Conservation (phyloP, 2,888 invertebrate genomes). For the Eilema caniola region DNA sequence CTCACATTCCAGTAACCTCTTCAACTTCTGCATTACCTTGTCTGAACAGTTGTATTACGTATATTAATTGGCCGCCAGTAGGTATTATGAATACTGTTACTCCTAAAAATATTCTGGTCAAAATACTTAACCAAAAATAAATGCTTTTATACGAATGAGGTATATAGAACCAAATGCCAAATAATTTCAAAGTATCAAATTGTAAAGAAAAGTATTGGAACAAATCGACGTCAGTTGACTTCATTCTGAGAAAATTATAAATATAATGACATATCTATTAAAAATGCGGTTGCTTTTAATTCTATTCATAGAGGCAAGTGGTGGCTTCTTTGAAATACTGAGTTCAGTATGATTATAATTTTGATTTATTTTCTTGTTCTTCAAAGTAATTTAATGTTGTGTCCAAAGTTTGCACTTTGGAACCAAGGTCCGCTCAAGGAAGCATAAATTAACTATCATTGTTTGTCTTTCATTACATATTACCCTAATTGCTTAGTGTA, state of each 20-base stretch:
- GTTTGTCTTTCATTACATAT: slow-evolving; percentile 1
- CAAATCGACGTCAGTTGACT: slow-evolving; percentile 52
- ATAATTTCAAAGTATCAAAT: slow-evolving; percentile 56
- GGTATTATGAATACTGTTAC: slow-evolving; percentile 59
- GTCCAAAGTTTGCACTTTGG: too few relatives aligned
- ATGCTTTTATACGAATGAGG: slow-evolving; percentile 53
- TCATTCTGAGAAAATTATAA: slow-evolving; percentile 49
- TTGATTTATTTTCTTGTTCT: not conserved
- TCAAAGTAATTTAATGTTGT: not conserved
- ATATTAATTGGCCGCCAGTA: slow-evolving; percentile 58
- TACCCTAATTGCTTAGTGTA: slow-evolving; percentile 1
- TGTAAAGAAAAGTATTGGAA: slow-evolving; percentile 60
- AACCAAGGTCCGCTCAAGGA: not conserved
- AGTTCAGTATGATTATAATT: slow-evolving; percentile 29
- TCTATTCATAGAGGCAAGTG: slow-evolving; percentile 22
- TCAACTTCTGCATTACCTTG: slow-evolving; percentile 61
- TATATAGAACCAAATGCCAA: slow-evolving; percentile 65
- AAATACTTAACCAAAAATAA: slow-evolving; percentile 56
- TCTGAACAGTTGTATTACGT: slow-evolving; percentile 56
- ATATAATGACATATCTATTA: slow-evolving; percentile 38
- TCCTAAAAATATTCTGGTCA: slow-evolving; percentile 51
- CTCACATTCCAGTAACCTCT: slow-evolving; percentile 66
- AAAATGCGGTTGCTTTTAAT: slow-evolving; percentile 23
- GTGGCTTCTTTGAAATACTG: slow-evolving; percentile 2
- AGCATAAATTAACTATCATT: not conserved